Conservation (phyloP, 2,888 invertebrate genomes). For the Brachypterus glaber region DNA sequence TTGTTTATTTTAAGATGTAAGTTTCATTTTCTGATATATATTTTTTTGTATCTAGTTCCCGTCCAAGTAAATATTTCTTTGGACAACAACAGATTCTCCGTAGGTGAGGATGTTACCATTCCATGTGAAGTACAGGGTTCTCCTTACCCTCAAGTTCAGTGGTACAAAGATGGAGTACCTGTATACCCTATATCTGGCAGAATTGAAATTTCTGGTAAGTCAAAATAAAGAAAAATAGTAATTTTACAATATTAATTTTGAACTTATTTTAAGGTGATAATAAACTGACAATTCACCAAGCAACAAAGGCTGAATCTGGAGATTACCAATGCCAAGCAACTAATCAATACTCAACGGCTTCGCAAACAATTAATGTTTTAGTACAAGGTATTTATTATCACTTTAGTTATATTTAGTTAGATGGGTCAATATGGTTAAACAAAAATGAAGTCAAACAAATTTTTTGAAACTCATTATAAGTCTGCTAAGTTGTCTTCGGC, state of each 20-base stretch:
- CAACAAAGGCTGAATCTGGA: conserved; percentile 63
- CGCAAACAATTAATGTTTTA: conserved; percentile 54
- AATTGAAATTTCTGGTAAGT: conserved; percentile 55
- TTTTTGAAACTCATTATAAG: too few species aligned
- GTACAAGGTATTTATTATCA: conserved; percentile 57
- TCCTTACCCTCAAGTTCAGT: conserved; percentile 65
- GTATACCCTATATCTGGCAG: conserved; percentile 49
- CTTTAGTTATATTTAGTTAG: not conserved
- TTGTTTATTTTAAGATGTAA: too few species aligned
- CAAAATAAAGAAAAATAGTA: conserved; percentile 1
- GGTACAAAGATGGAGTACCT: conserved; percentile 67
- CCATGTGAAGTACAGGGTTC: conserved; percentile 69
- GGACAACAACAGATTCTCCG: conserved; percentile 48
- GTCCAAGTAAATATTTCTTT: conserved; percentile 56
- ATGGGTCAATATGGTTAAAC: not conserved
- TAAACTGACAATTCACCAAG: conserved; percentile 57
- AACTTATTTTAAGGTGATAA: conserved; percentile 47
- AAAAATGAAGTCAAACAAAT: too few species aligned
- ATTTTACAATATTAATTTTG: not conserved
- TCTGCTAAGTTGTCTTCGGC: too few species aligned
- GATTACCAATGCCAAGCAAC: conserved; percentile 73
- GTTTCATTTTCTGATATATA: not conserved
- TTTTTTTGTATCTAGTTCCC: conserved; percentile 45
- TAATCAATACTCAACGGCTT: conserved; percentile 60
- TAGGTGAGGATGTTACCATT: conserved; percentile 60